Base-by-base conservation (phyloP, 2,797 vertebrate species). In the Poecilia gillii region DNA sequence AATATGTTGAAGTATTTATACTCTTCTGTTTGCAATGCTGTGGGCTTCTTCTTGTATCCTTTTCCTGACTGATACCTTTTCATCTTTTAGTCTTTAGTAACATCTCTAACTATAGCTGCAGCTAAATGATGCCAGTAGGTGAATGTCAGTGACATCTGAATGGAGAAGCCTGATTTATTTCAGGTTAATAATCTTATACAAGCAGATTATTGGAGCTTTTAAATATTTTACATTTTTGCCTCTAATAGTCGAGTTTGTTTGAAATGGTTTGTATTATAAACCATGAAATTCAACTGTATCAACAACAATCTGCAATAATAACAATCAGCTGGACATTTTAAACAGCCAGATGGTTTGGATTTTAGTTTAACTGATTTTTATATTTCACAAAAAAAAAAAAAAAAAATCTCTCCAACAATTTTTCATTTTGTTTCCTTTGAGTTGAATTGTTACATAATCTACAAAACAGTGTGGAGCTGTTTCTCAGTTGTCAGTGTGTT, bases 401-500 rank as follows among this genome's bases (percentile, higher is more conserved):
- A n/a, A 5, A 39, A 39, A 66, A 66, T 36, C 8, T 23, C 7
- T 12, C 14, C 6, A 3, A 2, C 2, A 23, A 23, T 23, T 41
- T 23, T 41, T 8, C 20, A 9, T 23, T 9, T 68, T 70, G 25
- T 43, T 43, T 28, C 41, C 12, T 43, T 43, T 70, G 4, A 43
- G 23, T 23, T 39, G 41, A 74, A 74, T 41, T 55, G 28, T n/a
- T 55, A 9, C 25, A 41, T 5, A 41, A 33, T 25, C 31, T 20
- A 43, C 20, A 33, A 33, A 59, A 25, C 28, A 49, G 47, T 51
- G 73, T 51, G 71, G 14, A 20, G 46, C 9, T 23, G 4, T 64
- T 73, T 33, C 76, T 55, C 20, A 77, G 57, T 53, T 76, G 77
- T 76, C 70, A 73, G 53, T 77, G 82, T 45, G 43, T 46, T 66